Evolutionary conservation across 2,113 vertebrate genomes (phyloP), one percentile per base, ranked within the genome.

Genomic region (Orthonyx spaldingii): DNA sequence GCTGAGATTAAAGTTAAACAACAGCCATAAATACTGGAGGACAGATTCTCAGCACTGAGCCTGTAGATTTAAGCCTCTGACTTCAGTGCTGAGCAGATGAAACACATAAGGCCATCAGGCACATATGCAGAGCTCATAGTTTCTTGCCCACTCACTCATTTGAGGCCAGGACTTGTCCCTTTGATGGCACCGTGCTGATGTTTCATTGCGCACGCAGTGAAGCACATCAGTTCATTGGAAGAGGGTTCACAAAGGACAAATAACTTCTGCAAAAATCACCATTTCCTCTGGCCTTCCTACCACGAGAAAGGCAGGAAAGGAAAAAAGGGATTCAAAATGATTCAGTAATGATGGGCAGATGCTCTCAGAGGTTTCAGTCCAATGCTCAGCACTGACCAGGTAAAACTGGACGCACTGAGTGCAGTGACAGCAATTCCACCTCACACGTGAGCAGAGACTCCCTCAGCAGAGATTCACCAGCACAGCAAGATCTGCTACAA

Each of bases 1-100:
- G 77, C 80, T 68, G 88, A 96, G 93, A 94, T 96, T 88, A 89
- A 94, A 94, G 84, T 81, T 59, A 86, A 96, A 93, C 90, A 96
- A 87, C 83, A 46, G 83, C 79, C 90, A 33, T 90, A 93, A 95
- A 90, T 81, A 86, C 52, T 86, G 56, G 60, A 77, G 92, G 85
- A 80, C 60, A 78, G 75, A 92, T 88, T 77, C 90, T 60, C 80
- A 89, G 88, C 52, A 35, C 47, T 49, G 15, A 75, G 63, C 44
- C 42, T 44, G 49, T 9, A 50, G 52, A 63, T 93, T 91, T 78
- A 68, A 11, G 2, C 56, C 59, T 70, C 91, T 9, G 27, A 72
- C 33, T n/a, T 70, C 89, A 61, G 1, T 46, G 74, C 35, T 71
- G 76, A 9, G 7, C 83, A 90, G 90, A 92, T 84, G 83, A 93